Base-by-base conservation (phyloP, 2,797 vertebrate genomes). In the Phyllotis vaccarum region DNA sequence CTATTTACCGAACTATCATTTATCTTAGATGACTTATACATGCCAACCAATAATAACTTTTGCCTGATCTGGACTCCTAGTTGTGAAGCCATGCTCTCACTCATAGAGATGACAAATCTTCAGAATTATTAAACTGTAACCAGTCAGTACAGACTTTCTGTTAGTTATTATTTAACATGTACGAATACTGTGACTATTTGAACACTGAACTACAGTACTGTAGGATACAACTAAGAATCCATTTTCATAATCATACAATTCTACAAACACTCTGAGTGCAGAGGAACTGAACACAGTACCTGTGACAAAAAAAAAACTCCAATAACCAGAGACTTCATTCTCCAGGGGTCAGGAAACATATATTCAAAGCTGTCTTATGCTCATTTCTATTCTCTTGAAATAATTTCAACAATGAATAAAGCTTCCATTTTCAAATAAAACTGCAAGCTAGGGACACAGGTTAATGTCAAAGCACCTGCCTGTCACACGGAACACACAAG, bases 61-160 rank as follows among this genome's bases (percentile, higher is more conserved):
- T 54, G 17, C 88, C 37, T 93, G 79, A 88, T 70, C 54, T 74
- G 87, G 66, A 85, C 64, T 87, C 72, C 72, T 82, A 56, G 94
- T 12, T 81, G 62, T 40, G 81, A 66, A 96, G 75, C 9, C 58
- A 22, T 87, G 91, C 27, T 86, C 19, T 74, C 29, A 79, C 27
- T 82, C 79, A 91, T 24, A 94, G 79, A 31, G 3, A 94, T 66
- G 22, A 64, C 21, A 8, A 91, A 16, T 81, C 70, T 95, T 89
- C 37, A 92, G 17, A 96, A 96, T 91, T 83, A 88, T 22, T 82
- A 74, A 90, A 95, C 58, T 54, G 90, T 78, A 88, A 40, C 49
- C 46, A 72, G 19, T 56, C 31, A 89, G n/a, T 79, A 80, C 22
- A 83, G 34, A 34, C 43, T 80, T 87, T n/a, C 10, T 86, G 43